phyloP scores from a whole-genome alignment of 2,888 invertebrate genomes.

The Callinectes sapidus region DNA sequence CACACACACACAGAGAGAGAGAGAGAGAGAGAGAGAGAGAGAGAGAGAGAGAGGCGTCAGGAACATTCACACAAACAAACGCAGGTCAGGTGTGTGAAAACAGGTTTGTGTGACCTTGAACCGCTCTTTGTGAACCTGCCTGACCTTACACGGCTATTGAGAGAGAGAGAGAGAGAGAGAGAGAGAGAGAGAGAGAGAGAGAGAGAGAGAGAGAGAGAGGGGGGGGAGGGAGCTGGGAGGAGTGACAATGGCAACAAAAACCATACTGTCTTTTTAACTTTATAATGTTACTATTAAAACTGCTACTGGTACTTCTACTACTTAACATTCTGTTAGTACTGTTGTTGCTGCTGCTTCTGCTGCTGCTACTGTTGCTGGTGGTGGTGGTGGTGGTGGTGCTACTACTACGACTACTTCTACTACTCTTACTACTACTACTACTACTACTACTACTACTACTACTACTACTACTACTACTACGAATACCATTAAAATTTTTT shows the following conservation, averaged over 20 bases:
- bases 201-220: slow-evolving; percentile 29
- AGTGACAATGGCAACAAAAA: neutral
- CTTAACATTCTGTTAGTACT: no score
- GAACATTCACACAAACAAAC: slow-evolving; percentile 18
- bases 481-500: neutral
- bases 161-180: slow-evolving; percentile 37
- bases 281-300: no score
- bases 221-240: neutral
- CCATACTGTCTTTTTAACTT: no score
- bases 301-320: neutral
- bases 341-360: no score
- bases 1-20: slow-evolving; percentile 31
- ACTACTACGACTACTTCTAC: no score
- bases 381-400: no score
- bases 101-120: slow-evolving; percentile 31
- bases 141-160: slow-evolving; percentile 31
- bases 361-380: no score
- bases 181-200: slow-evolving; percentile 37
- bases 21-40: slow-evolving; percentile 40
- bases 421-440: neutral
- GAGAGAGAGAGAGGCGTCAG: slow-evolving; percentile 39
- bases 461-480: slow-evolving; percentile 25
- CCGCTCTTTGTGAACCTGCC: slow-evolving; percentile 8
- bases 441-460: slow-evolving; percentile 13
- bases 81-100: slow-evolving; percentile 11